These are phyloP conservation scores for Limanda limanda DNA, from an alignment of 2,113 vertebrate genomes.

Conservation along the genomic window DNA sequence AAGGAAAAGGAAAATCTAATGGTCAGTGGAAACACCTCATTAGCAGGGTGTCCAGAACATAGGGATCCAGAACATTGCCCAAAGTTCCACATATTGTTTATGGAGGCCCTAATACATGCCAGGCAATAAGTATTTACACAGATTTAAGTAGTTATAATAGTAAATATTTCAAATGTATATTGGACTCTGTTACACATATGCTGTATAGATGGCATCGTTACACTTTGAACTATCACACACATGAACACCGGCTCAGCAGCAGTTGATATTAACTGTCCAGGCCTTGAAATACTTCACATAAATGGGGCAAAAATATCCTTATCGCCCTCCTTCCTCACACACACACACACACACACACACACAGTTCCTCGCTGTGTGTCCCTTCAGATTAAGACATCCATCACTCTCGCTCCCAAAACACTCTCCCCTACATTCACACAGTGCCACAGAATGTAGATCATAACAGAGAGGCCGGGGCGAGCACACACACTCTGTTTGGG, in stretches of 20 bases:
- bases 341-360: neutral
- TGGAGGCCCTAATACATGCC: too few species aligned
- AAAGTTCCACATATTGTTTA: too few species aligned
- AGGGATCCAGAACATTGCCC: too few species aligned
- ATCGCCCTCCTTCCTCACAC: conserved; percentile 35
- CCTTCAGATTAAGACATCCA: conserved; percentile 62
- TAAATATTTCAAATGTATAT: too few species aligned
- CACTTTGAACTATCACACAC: neutral
- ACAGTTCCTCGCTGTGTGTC: conserved; percentile 15
- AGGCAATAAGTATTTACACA: too few species aligned
- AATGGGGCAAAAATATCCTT: conserved; percentile 74
- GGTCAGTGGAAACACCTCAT: too few species aligned
- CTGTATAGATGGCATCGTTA: too few species aligned
- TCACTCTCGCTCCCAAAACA: conserved; percentile 68
- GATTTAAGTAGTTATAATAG: too few species aligned
- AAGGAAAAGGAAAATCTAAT: too few species aligned
- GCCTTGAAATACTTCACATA: conserved; percentile 74
- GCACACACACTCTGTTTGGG: conserved; percentile 61
- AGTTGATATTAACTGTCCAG: conserved; percentile 33
- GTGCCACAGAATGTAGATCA: conserved; percentile 69
- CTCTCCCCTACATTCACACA: conserved; percentile 62
- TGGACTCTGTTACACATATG: too few species aligned
- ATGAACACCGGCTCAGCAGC: conserved; percentile 13
- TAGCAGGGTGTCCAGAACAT: too few species aligned
- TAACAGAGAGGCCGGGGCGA: conserved; percentile 58